These are phyloP conservation scores for Pyrrhia umbra DNA, from an alignment of 2,888 invertebrate genomes.

Conservation along the genomic window DNA sequence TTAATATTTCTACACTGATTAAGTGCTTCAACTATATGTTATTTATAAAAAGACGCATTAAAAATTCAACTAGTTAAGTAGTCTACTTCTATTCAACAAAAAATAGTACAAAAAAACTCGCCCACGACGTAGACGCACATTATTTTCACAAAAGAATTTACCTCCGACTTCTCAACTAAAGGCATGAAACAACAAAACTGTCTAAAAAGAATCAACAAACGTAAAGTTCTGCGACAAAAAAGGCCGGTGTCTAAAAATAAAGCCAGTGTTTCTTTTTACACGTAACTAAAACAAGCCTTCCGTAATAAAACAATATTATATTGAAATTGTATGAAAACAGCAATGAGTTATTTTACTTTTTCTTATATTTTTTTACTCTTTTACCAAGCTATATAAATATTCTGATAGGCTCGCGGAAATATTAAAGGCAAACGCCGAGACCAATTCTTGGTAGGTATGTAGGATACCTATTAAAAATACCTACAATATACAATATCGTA, in stretches of 20 bases:
- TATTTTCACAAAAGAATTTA: neutral
- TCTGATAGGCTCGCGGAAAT: neutral
- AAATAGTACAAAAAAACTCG: neutral
- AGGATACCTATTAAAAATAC: too few relatives aligned
- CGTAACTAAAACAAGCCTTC: neutral
- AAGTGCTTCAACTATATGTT: too few relatives aligned
- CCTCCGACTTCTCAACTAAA: neutral
- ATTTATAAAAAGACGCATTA: too few relatives aligned
- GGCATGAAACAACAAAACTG: neutral
- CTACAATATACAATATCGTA: too few relatives aligned
- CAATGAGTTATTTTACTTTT: slow-evolving; percentile 22
- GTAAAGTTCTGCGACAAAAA: neutral
- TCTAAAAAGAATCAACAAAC: neutral
- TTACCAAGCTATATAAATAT: slow-evolving; percentile 4
- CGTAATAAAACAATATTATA: slow-evolving; percentile 23
- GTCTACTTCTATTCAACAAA: neutral
- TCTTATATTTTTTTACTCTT: slow-evolving; percentile 22
- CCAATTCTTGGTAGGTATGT: too few relatives aligned
- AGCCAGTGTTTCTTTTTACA: slow-evolving; percentile 5
- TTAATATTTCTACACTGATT: too few relatives aligned
- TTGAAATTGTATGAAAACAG: slow-evolving; percentile 35
- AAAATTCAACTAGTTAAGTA: too few relatives aligned
- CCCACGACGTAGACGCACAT: neutral
- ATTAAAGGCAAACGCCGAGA: neutral
- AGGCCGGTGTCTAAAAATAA: neutral